Percentiles rank a stretch among this genome's conserved stretches.
phyloP scores from a whole-genome alignment of 2,113 vertebrate genomes.

The Neotragus pygmaeus region DNA sequence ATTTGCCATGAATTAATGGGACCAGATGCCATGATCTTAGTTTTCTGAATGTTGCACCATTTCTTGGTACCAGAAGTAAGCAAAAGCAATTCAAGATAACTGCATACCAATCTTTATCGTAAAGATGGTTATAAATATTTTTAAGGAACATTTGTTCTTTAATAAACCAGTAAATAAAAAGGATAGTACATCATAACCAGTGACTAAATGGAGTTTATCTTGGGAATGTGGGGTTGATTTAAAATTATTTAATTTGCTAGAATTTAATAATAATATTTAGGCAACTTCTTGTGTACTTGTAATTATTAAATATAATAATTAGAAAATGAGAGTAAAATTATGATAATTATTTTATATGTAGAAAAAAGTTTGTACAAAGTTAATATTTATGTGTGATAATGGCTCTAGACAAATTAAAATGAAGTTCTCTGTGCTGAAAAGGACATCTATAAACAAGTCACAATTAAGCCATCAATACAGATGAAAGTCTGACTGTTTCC shows the following conservation, averaged over 20 bases:
- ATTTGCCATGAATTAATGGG: not conserved
- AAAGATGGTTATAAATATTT: not conserved
- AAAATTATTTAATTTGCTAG: not conserved
- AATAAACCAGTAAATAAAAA: not conserved
- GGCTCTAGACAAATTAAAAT: not conserved
- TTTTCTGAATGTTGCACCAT: not conserved
- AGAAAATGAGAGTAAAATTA: not conserved
- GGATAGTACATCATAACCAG: not conserved
- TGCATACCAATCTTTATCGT: too few relatives aligned
- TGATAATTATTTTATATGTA: not conserved
- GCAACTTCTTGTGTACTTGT: not conserved
- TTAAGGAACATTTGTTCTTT: not conserved
- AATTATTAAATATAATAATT: not conserved
- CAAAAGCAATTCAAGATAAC: too few relatives aligned
- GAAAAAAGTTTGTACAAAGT: not conserved
- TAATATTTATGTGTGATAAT: not conserved
- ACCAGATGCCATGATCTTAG: accelerated
- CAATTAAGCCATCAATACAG: not conserved
- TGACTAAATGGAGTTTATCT: not conserved
- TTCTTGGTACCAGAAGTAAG: too few relatives aligned
- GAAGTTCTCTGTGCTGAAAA: not conserved
- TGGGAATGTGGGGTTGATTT: not conserved
- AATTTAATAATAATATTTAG: not conserved
- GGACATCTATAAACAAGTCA: not conserved
- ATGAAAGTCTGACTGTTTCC: not conserved